These are phyloP conservation scores for Aphaenogaster rudis DNA, from an alignment of 1,140 invertebrate genomes.

Conservation along the genomic window DNA sequence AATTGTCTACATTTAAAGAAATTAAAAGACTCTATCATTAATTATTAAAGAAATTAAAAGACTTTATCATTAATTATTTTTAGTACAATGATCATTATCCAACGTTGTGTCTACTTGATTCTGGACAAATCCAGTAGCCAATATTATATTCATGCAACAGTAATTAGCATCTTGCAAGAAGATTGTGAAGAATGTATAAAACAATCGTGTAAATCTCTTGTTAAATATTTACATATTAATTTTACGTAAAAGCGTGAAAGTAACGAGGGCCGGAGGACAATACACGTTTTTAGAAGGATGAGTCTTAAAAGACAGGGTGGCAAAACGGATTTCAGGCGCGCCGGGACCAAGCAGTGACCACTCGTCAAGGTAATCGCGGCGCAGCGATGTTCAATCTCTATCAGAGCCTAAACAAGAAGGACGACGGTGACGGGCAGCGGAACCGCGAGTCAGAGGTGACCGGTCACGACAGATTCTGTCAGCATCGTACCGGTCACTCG, in stretches of 20 bases:
- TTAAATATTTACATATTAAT: conserved; percentile 15
- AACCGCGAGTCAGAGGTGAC: conserved; percentile 89
- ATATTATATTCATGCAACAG: neutral
- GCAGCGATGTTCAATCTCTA: conserved; percentile 92
- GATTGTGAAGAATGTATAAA: neutral
- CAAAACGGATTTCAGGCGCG: conserved; percentile 5
- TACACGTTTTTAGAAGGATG: too few species aligned
- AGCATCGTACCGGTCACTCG: conserved; percentile 86
- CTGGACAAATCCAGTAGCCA: neutral
- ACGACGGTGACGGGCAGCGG: conserved; percentile 88
- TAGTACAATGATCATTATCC: neutral
- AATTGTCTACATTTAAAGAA: neutral
- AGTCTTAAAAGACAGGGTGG: too few species aligned
- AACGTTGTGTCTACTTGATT: neutral
- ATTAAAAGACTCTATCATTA: neutral
- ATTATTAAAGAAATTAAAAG: neutral
- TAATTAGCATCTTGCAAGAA: neutral
- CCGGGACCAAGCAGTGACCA: conserved; percentile 35
- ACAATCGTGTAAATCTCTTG: neutral
- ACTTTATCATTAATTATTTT: neutral
- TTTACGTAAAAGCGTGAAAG: neutral
- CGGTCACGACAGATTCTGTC: conserved; percentile 92
- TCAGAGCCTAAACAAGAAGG: conserved; percentile 90
- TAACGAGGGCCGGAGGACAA: neutral
- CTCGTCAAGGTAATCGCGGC: neutral